Percentiles rank a stretch among this genome's conserved stretches.
Evolutionary conservation across 2,888 invertebrate genomes (phyloP).

Genomic region (Drosophila borborema): DNA sequence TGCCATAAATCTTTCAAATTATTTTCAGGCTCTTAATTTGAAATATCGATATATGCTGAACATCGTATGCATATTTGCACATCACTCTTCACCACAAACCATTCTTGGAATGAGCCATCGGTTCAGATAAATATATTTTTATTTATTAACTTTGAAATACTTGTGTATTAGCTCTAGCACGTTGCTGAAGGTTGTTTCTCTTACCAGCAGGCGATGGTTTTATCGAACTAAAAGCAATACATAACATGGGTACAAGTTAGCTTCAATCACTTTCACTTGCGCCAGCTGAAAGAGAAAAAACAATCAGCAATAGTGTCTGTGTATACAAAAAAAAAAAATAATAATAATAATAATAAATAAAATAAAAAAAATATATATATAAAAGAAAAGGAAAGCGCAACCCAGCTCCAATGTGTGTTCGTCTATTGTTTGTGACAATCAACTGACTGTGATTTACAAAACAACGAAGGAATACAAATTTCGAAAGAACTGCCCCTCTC

Average conservation of each 20-base stretch:
- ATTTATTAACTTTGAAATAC: conserved; percentile 24
- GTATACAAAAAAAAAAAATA: conserved; percentile 24
- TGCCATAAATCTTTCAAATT: conserved; percentile 19
- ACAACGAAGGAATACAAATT: conserved; percentile 13
- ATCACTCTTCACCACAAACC: conserved; percentile 40
- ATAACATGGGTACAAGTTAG: conserved; percentile 42
- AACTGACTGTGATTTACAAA: conserved; percentile 39
- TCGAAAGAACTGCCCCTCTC: background rate
- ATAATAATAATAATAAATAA: background rate
- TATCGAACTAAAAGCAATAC: conserved; percentile 12
- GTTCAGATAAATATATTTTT: conserved; percentile 39
- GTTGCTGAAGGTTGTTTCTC: conserved; percentile 1
- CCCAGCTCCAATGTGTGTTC: conserved; percentile 34
- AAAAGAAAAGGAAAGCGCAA: conserved; percentile 3
- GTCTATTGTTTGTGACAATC: conserved; percentile 19
- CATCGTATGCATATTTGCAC: conserved; percentile 25
- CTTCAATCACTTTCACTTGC: conserved; percentile 51
- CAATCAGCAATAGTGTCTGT: conserved; percentile 45
- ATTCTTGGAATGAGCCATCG: conserved; percentile 30
- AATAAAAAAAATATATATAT: background rate
- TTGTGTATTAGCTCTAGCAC: conserved; percentile 14
- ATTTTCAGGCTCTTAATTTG: conserved; percentile 5
- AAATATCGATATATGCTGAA: conserved; percentile 45
- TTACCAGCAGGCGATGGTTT: conserved; percentile 21
- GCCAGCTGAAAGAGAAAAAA: conserved; percentile 39